phyloP scores from a whole-genome alignment of 2,888 invertebrate genomes.

The Nemapogon koenigi region DNA sequence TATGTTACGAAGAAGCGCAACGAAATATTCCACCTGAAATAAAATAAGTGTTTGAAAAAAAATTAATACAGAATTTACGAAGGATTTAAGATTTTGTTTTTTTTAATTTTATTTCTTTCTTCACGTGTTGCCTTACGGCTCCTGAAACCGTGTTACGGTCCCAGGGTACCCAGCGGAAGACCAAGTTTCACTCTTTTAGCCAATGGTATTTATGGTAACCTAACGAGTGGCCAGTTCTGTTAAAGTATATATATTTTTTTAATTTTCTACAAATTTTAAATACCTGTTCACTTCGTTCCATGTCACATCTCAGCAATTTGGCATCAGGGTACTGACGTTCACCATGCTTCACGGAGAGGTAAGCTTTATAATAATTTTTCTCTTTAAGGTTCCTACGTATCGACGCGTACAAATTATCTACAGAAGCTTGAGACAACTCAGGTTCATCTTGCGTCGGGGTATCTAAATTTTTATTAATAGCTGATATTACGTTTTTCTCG shows the following conservation, averaged over 20 bases:
- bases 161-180: too few relatives aligned
- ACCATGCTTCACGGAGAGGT: slow-evolving; percentile 50
- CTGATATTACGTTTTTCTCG: slow-evolving; percentile 49
- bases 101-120: too few relatives aligned
- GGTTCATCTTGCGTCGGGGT: slow-evolving; percentile 51
- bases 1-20: slow-evolving; percentile 47
- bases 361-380: slow-evolving; percentile 59
- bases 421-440: slow-evolving; percentile 44
- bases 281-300: slow-evolving; percentile 58
- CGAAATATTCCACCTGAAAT: slow-evolving; percentile 50
- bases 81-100: too few relatives aligned
- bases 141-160: too few relatives aligned
- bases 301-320: slow-evolving; percentile 46
- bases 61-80: too few relatives aligned
- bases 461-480: slow-evolving; percentile 56
- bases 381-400: slow-evolving; percentile 48
- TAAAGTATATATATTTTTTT: too few relatives aligned
- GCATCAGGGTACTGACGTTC: slow-evolving; percentile 55
- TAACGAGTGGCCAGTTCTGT: too few relatives aligned
- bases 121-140: too few relatives aligned
- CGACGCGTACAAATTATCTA: slow-evolving; percentile 47
- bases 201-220: too few relatives aligned
- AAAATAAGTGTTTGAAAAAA: too few relatives aligned
- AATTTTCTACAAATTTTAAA: not conserved
- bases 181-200: too few relatives aligned